Base-by-base conservation (phyloP, 2,888 invertebrate species). In the Drosophila subsilvestris region DNA sequence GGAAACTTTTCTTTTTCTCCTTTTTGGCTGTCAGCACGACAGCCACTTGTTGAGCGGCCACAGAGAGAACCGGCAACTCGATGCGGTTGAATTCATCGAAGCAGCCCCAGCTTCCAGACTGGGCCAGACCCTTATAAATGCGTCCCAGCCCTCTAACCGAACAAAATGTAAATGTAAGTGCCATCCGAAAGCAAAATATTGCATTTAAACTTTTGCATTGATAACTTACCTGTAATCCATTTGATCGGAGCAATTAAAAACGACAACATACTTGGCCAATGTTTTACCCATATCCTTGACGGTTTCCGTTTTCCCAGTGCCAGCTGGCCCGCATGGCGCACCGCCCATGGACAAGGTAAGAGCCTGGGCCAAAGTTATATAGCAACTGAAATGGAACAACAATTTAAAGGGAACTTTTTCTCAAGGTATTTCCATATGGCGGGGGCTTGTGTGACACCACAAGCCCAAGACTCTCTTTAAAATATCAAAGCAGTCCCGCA, bases 261-360 rank as follows among this genome's bases (percentile, higher is more conserved):
- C 98, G 12, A 97, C 97, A 18, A 98, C 98, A 91, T 98, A 99
- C 93, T 99, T 99, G 44, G 98, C 99, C 47, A 99, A 93, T 20
- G 98, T 98, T 92, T 98, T 97, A 45, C 98, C 98, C 98, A 99
- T 99, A 91, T 99, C 99, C 92, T 99, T 99, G 1, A 97, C 97
- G 0, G 98, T 98, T 93, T 99, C 99, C 0, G 99, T 99, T 93
- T 99, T 99, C 7, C 99, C 99, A 0, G 98, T 99, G n/a, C 98
- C 98, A 0, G 98, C 98, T 2, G 98, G 98, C 0, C 99, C 98
- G 81, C 98, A 98, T 0, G 98, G 98, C 17, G 98, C 97, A 0
- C 98, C 98, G 17, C 98, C 99, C 96, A 98, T 97, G 76, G 98
- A 97, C 95, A 98, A 97, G 0, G 97, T 96, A 71, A 99, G 92